Base-by-base conservation (phyloP, 2,888 invertebrate species). In the Erynnis tages region DNA sequence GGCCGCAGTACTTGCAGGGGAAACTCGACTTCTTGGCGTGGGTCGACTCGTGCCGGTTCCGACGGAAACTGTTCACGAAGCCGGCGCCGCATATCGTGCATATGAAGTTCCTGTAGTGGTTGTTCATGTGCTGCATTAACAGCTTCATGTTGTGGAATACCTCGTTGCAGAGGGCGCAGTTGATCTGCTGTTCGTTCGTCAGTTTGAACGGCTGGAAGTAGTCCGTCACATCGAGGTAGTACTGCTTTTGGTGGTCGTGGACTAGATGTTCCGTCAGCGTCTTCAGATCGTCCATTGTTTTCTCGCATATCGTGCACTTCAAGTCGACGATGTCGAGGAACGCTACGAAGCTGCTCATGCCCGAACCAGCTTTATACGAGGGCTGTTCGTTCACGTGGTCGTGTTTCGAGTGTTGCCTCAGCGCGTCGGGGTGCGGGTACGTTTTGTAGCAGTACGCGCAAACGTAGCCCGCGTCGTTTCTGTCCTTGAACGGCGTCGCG, bases 381-480 rank as follows among this genome's bases (percentile, higher is more conserved):
- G 79, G 79, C 27, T 77, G 84, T 54, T 88, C 86, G 58, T 79
- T 80, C 1, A 65, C 68, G 54, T 89, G 88, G 11, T 82, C 80
- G 27, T 57, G 59, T 14, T 82, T 77, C 0, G 86, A 86, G 61
- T 89, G 88, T 0, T 58, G 54, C 17, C 83, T 71, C 13, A 85
- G 47, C 1, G 74, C 64, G 4, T 71, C 67, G 0, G 87, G 80
- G 38, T 82, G 77, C 0, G 83, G 82, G 58, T 70, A 88, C 0
- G 80, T 79, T 61, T 84, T 82, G 57, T 76, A 85, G 65, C 88
- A 89, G 56, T 83, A 88, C 2, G 88, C 88, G 57, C 88, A 88
- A 8, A 81, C 74, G 59, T 82, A 89, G 0, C 88, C 88, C 0
- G 87, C 84, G 52, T 85, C 88, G 30, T 85, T 87, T 16, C 86